phyloP scores from a whole-genome alignment of 2,113 vertebrate genomes.

The Rallus limicola region DNA sequence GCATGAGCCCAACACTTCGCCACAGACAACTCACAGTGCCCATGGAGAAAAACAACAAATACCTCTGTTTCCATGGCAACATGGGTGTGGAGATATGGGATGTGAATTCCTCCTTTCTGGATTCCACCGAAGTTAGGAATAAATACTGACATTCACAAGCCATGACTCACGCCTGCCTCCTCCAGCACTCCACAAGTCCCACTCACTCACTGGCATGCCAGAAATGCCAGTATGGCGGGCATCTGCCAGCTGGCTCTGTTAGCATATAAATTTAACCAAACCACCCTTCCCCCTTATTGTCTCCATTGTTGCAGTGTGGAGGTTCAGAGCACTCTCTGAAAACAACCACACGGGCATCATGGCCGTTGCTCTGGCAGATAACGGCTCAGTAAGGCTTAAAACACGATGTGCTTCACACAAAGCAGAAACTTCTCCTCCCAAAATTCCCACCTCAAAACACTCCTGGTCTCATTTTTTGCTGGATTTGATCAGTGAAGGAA shows the following conservation, averaged over 20 bases:
- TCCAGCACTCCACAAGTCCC: neutral
- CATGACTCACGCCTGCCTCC: neutral
- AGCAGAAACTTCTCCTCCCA: neutral
- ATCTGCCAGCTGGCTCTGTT: neutral
- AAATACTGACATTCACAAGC: constrained; percentile 8
- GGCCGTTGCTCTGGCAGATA: neutral
- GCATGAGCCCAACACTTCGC: neutral
- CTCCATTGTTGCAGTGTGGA: neutral
- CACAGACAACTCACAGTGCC: neutral
- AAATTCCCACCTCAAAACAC: neutral
- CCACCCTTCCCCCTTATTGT: neutral
- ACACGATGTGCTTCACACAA: neutral
- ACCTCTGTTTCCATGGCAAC: neutral
- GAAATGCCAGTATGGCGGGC: neutral
- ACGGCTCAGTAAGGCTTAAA: neutral
- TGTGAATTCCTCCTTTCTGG: neutral
- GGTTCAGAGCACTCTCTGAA: neutral
- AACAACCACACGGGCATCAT: neutral
- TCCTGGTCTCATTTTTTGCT: neutral
- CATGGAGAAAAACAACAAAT: neutral
- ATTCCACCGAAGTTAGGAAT: neutral
- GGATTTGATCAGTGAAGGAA: neutral
- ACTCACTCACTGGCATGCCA: neutral
- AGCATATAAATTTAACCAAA: neutral
- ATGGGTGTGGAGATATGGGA: neutral